A percentile compares a stretch with the other conserved stretches of the same genome.
Evolutionary conservation across 2,888 invertebrate species (phyloP).

Genomic region (Pyrrhia umbra): DNA sequence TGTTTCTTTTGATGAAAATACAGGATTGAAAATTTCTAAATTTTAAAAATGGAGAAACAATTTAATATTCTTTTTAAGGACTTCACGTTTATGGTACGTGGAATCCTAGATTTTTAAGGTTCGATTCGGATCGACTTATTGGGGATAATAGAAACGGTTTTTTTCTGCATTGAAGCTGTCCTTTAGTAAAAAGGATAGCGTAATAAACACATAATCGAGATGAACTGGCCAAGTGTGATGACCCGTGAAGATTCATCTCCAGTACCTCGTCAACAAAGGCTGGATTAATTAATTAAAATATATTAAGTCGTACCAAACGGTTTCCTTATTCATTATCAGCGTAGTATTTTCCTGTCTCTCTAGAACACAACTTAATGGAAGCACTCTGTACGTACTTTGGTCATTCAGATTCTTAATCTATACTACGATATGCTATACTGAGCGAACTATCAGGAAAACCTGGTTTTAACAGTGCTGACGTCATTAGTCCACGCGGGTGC

Average conservation of each 20-base stretch:
- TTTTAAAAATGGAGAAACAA: too few species aligned
- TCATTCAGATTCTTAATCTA: not conserved
- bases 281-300: conserved; percentile 3
- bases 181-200: too few species aligned
- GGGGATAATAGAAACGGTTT: not conserved
- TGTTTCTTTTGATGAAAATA: too few species aligned
- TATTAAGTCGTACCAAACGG: not conserved
- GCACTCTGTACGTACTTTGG: not conserved
- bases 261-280: not conserved
- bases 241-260: not conserved
- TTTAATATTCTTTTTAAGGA: too few species aligned
- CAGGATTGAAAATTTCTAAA: too few species aligned
- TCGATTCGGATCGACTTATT: not conserved
- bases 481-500: conserved; percentile 7
- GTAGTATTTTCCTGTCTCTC: conserved; percentile 35
- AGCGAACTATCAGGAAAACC: conserved; percentile 24
- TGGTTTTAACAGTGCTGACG: conserved; percentile 12
- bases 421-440: not conserved
- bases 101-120: too few species aligned
- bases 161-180: not conserved
- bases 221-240: not conserved
- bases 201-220: not conserved
- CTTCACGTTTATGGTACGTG: too few species aligned
- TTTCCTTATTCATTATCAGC: conserved; percentile 27
- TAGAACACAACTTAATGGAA: conserved; percentile 13